phyloP scores from a whole-genome alignment of 2,797 vertebrate species.

The Labroides dimidiatus region DNA sequence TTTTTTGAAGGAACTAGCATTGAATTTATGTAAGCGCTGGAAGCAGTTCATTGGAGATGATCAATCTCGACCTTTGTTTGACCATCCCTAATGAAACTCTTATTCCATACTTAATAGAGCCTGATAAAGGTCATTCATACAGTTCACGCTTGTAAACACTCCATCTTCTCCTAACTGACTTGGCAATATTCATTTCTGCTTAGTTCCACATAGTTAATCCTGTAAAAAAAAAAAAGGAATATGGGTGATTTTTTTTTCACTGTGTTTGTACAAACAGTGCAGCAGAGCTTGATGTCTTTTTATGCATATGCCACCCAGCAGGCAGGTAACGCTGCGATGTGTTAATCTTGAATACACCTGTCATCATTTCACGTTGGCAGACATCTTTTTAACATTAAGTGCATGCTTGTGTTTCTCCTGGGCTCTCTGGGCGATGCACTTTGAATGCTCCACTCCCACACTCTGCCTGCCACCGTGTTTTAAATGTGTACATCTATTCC shows the following conservation, averaged over 20 bases:
- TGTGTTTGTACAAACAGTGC: conserved; percentile 37
- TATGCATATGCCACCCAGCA: conserved; percentile 41
- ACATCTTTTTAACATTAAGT: conserved; percentile 12
- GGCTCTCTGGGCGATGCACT: conserved; percentile 50
- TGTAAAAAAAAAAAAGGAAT: conserved; percentile 40
- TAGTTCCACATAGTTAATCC: conserved; percentile 72
- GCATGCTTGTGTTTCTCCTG: background rate
- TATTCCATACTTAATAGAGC: conserved; percentile 41
- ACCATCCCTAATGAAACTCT: conserved; percentile 47
- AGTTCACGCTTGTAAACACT: conserved; percentile 26
- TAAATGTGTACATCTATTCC: conserved; percentile 37
- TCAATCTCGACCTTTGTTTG: conserved; percentile 61
- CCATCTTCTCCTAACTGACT: conserved; percentile 18
- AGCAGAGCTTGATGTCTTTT: conserved; percentile 19
- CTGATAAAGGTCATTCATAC: conserved; percentile 49
- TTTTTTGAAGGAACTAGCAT: conserved; percentile 15
- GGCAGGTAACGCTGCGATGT: background rate
- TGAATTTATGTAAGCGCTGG: conserved; percentile 49
- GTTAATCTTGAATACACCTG: conserved; percentile 9
- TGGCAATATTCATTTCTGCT: conserved; percentile 46
- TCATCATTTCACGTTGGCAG: conserved; percentile 7
- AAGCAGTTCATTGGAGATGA: conserved; percentile 41
- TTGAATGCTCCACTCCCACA: conserved; percentile 60
- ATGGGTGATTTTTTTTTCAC: conserved; percentile 45
- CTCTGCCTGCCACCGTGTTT: conserved; percentile 36